Base-by-base conservation (phyloP, 2,888 invertebrate genomes). In the Rotaria socialis region DNA sequence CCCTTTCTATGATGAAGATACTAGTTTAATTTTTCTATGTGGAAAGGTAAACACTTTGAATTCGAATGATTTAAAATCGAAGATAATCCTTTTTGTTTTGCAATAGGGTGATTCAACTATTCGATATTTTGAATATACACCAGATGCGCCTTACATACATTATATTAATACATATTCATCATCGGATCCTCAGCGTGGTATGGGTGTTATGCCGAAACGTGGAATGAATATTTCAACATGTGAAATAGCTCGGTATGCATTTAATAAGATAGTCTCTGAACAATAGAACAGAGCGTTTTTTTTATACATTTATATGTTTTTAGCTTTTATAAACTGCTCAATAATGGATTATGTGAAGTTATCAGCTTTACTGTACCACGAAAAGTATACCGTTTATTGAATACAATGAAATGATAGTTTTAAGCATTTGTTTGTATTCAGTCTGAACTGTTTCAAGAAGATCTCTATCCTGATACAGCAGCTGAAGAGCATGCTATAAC, bases 321-420 rank as follows among this genome's bases (percentile, higher is more conserved):
- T 47, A 80, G 96, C 88, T 95, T 96, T 92, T 97, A 94, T 93
- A 97, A 97, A 92, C 93, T 97, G 88, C 92, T 92, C 80, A 95
- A 96, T 11, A 94, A 94, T 87, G 96, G 96, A 35, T 93, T 96
- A 86, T 96, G 96, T 91, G 97, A 97, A 90, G 96, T 96, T 74
- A 95, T 97, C 88, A 94, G 95, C 85, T 96, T 97, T 94, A 95
- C 96, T 88, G 97, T 97, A 87, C 97, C 97, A 41, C 93, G 97
- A 89, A 97, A 97, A 47, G 80, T 80, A 80, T 35, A 24, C 27
- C 3, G 27, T 60, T 8, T n/a, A 75, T 22, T 41, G 14, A 8
- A 52, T 7, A 11, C 47, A 7, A 10, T 47, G 47, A 47, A 47
- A 47, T n/a, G 16, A 52, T 52, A 16, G 52, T 14, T 52, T 52